phyloP scores from a whole-genome alignment of 1,140 invertebrate genomes.

The Diuraphis noxia region DNA sequence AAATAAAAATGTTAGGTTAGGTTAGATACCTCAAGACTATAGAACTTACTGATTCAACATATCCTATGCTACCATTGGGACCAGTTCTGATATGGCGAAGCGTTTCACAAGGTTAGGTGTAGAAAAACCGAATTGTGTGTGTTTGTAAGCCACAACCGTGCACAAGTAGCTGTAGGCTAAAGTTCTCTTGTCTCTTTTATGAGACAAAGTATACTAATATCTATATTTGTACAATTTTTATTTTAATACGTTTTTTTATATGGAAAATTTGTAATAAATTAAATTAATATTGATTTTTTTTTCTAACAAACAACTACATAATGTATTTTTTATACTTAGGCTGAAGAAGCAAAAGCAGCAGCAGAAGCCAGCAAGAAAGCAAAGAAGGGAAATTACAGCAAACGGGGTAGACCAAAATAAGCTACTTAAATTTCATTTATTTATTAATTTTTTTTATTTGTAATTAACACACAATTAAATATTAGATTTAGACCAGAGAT shows the following conservation, averaged over 20 bases:
- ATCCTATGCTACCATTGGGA: no score
- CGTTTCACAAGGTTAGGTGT: no score
- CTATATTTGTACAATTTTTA: background rate
- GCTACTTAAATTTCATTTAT: background rate
- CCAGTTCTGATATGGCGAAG: no score
- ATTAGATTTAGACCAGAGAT: background rate
- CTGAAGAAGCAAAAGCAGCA: slow-evolving; percentile 37
- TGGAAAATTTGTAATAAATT: background rate
- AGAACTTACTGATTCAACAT: no score
- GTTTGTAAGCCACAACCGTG: background rate
- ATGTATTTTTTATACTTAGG: background rate
- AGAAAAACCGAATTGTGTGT: no score
- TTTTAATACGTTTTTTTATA: background rate
- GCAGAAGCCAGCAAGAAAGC: slow-evolving; percentile 38
- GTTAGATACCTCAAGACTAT: no score
- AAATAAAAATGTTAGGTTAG: no score
- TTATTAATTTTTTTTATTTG: background rate
- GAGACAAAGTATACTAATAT: background rate
- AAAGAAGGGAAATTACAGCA: background rate
- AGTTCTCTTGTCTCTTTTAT: background rate
- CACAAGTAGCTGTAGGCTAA: background rate
- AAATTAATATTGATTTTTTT: background rate
- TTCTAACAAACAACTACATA: background rate
- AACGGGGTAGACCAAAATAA: slow-evolving; percentile 28
- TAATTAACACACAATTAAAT: background rate